These are phyloP conservation scores for Halichoerus grypus DNA, from an alignment of 2,113 vertebrate genomes.

Conservation along the genomic window DNA sequence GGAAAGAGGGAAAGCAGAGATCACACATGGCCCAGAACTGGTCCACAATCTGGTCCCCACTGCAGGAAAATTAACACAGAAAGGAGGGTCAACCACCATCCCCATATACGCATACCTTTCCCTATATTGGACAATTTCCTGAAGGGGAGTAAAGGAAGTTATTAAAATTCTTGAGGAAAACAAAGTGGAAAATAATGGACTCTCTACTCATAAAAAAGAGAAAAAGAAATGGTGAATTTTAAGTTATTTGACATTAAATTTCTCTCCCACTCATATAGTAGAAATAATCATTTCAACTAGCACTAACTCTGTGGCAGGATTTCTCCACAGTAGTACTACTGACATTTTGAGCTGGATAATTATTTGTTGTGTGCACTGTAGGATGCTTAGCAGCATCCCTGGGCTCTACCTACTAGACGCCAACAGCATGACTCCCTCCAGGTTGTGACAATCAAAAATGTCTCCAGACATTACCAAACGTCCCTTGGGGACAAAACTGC, in stretches of 20 bases:
- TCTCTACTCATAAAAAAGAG: neutral
- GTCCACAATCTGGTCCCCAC: neutral
- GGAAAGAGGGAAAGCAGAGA: neutral
- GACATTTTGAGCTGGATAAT: neutral
- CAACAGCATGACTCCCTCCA: neutral
- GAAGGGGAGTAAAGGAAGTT: neutral
- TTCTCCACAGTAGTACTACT: neutral
- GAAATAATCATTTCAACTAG: neutral
- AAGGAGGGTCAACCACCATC: neutral
- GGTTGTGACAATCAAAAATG: neutral
- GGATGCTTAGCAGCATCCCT: neutral
- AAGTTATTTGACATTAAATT: neutral
- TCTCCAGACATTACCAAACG: neutral
- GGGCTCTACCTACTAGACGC: neutral
- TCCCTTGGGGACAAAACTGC: neutral
- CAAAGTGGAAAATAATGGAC: neutral
- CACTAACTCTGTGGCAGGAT: neutral
- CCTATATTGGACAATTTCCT: neutral
- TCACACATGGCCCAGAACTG: neutral
- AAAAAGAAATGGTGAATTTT: neutral
- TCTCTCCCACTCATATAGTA: neutral
- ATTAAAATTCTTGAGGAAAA: conserved; percentile 42
- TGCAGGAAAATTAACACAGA: neutral
- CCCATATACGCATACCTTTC: neutral
- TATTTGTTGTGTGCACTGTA: neutral